Base-by-base conservation (phyloP, 2,888 invertebrate genomes). In the Sicus ferrugineus region DNA sequence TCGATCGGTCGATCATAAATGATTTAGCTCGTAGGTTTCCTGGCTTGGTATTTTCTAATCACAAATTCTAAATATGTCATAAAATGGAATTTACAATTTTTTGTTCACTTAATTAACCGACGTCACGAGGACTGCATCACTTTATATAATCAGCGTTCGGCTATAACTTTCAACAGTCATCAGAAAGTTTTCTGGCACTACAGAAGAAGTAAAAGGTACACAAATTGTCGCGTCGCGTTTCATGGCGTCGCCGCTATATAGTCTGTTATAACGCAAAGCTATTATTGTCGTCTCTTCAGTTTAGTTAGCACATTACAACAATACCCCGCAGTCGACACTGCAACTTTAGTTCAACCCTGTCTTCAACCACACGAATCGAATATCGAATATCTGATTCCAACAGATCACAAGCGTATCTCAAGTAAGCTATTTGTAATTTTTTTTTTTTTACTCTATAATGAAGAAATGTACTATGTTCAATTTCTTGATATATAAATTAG, bases 401-500 rank as follows among this genome's bases (percentile, higher is more conserved):
- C n/a, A 26, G 56, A 56, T 66, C 46, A 19, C 46, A 56, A 56
- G 30, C 26, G 56, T 58, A 31, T 67, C 31, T 67, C 67, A 67
- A 67, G 67, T 67, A 67, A 67, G 67, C 21, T 67, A 67, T 67
- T 59, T 67, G 58, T 67, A 59, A 48, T 67, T 66, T 28, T 28
- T 61, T 52, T 42, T 42, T 58, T 34, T 54, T 52, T 54, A 59
- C 59, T 23, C 59, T 46, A 67, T 67, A 26, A 59, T 59, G 58
- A 42, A 46, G 46, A 54, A 54, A 28, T 1, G 23, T 54, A 26
- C 23, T 14, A 54, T 54, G 7, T 54, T 3, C 11, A 48, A 67
- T 59, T 66, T 66, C 34, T 48, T 46, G 31, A 67, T n/a, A n/a
- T n/a, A n/a, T n/a, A n/a, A n/a, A n/a, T n/a, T n/a, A 65, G 34